These are phyloP conservation scores for Setipinna tenuifilis DNA, from an alignment of 2,797 vertebrate genomes.

Conservation along the genomic window DNA sequence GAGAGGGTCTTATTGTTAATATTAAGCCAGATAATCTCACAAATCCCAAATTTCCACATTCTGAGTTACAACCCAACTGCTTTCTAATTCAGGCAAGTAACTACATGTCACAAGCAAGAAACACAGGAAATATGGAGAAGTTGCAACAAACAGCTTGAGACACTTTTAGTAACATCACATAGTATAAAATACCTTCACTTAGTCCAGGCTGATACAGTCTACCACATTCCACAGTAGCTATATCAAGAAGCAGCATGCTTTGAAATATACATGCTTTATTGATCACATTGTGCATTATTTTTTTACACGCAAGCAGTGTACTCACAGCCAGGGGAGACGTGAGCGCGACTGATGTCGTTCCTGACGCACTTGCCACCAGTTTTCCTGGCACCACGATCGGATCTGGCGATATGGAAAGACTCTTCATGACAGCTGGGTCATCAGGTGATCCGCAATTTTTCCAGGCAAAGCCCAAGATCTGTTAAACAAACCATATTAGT, in stretches of 20 bases:
- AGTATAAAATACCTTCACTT: too few species aligned
- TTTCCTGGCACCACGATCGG: conserved; percentile 75
- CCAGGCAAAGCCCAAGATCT: conserved; percentile 74
- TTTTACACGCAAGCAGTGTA: not conserved
- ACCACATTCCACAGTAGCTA: too few species aligned
- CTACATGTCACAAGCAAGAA: not conserved
- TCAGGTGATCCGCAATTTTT: conserved; percentile 72
- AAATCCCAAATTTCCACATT: not conserved
- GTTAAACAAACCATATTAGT: not conserved
- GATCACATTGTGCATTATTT: too few species aligned
- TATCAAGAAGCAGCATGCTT: too few species aligned
- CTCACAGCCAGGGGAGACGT: conserved; percentile 71
- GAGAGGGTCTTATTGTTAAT: not conserved
- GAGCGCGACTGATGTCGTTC: conserved; percentile 63
- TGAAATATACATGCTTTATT: too few species aligned
- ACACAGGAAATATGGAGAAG: not conserved
- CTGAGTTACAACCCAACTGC: not conserved
- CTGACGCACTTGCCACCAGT: conserved; percentile 69
- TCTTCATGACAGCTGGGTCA: conserved; percentile 69
- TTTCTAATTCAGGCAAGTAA: not conserved
- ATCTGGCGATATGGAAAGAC: conserved; percentile 70
- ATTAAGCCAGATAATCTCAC: not conserved
- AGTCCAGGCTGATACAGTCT: too few species aligned
- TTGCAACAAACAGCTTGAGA: too few species aligned
- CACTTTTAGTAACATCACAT: too few species aligned